phyloP scores from a whole-genome alignment of 1,140 invertebrate species.

The Drosophila neocordata region DNA sequence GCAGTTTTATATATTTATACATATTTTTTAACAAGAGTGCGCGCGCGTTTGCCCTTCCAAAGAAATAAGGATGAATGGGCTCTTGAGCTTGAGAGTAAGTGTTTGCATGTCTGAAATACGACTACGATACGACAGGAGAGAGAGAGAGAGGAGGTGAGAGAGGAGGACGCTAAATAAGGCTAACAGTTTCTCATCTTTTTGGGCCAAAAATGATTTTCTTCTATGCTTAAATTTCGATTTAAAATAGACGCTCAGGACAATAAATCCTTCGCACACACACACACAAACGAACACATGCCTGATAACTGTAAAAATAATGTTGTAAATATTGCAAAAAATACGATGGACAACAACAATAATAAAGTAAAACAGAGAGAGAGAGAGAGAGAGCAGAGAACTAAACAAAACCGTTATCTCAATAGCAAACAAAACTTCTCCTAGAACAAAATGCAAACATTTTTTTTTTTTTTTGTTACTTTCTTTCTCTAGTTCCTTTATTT shows the following conservation, averaged over 20 bases:
- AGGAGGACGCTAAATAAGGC: not conserved
- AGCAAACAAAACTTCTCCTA: constrained; percentile 65
- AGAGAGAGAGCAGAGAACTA: constrained; percentile 25
- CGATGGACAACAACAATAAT: not conserved
- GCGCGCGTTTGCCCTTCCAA: not conserved
- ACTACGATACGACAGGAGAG: too few species aligned
- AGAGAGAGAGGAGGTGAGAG: not conserved
- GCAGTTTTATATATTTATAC: constrained; percentile 14
- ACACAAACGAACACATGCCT: constrained; percentile 13
- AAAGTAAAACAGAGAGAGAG: not conserved
- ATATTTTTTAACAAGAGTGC: not conserved
- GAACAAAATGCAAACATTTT: constrained; percentile 73
- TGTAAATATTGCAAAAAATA: constrained; percentile 39
- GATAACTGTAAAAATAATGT: constrained; percentile 40
- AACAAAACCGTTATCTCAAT: constrained; percentile 57
- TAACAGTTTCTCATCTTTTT: constrained; percentile 25
- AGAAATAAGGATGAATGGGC: constrained; percentile 66
- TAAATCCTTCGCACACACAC: constrained; percentile 41
- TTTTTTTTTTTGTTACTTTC: not conserved
- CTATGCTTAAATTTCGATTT: constrained; percentile 46
- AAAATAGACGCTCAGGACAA: constrained; percentile 59
- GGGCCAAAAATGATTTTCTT: constrained; percentile 44
- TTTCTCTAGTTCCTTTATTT: not conserved
- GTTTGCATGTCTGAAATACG: not conserved
- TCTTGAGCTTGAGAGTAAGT: constrained; percentile 10